phyloP scores from a whole-genome alignment of 2,888 invertebrate species.

The Lochmaea capreae region DNA sequence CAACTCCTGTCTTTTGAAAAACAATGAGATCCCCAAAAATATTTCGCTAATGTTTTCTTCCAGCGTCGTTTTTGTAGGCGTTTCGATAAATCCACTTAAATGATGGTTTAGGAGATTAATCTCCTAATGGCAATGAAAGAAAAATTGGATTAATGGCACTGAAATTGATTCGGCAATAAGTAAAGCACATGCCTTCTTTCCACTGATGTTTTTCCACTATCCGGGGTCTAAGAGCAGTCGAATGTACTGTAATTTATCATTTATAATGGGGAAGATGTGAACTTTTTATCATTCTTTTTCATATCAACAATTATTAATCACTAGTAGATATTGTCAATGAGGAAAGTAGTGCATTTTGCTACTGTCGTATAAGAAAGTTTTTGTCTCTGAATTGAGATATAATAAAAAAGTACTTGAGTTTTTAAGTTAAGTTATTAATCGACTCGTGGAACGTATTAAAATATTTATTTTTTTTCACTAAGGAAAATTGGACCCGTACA shows the following conservation, averaged over 20 bases:
- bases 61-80: constrained; percentile 36
- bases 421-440: too few species aligned
- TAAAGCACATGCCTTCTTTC: constrained; percentile 53
- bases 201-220: constrained; percentile 49
- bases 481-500: too few species aligned
- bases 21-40: constrained; percentile 38
- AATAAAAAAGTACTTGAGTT: neutral
- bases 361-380: neutral
- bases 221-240: constrained; percentile 52
- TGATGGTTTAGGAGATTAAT: constrained; percentile 42
- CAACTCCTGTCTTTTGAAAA: constrained; percentile 30
- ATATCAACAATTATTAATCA: constrained; percentile 44
- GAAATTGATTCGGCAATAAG: constrained; percentile 54
- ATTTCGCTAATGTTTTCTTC: constrained; percentile 41
- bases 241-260: constrained; percentile 55
- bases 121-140: constrained; percentile 48
- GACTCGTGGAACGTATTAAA: too few species aligned
- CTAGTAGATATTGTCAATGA: constrained; percentile 39
- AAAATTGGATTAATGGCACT: constrained; percentile 49
- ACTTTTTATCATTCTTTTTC: constrained; percentile 51
- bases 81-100: constrained; percentile 44
- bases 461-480: too few species aligned
- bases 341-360: constrained; percentile 17
- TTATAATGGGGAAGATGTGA: constrained; percentile 54
- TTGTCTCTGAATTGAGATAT: neutral